Evolutionary conservation across 2,113 vertebrate genomes (phyloP).

Genomic region (Sisor rabdophorus): DNA sequence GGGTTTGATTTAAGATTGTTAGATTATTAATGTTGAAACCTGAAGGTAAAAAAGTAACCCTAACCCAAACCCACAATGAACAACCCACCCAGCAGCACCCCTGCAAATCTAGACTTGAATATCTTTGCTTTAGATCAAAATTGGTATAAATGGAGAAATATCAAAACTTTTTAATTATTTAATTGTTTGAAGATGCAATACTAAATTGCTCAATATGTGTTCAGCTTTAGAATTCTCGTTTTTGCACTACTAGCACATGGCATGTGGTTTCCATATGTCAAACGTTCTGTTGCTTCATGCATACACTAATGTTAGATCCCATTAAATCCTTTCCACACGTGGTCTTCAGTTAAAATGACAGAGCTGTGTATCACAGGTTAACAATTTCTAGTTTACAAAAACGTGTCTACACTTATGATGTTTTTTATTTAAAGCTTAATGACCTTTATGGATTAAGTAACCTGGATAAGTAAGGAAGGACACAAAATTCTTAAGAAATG

Average conservation of each 20-base stretch:
- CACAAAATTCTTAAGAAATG: conserved; percentile 3
- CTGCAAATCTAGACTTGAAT: too few species aligned
- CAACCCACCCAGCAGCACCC: too few species aligned
- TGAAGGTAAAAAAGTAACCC: too few species aligned
- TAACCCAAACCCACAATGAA: too few species aligned
- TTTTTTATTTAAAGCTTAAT: neutral
- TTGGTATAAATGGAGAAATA: neutral
- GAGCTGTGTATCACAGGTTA: conserved; percentile 43
- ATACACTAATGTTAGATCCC: conserved; percentile 34
- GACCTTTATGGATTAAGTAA: neutral
- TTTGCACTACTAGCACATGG: neutral
- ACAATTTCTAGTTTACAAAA: conserved; percentile 7
- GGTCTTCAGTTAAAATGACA: conserved; percentile 40
- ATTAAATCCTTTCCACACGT: conserved; percentile 55
- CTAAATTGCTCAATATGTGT: neutral
- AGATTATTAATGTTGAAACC: too few species aligned
- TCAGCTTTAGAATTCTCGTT: neutral
- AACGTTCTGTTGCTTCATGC: conserved; percentile 28
- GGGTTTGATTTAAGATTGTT: too few species aligned
- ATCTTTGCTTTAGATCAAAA: neutral
- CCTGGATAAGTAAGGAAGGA: neutral
- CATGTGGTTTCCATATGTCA: conserved; percentile 35
- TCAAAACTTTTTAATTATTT: neutral
- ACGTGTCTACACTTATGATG: neutral
- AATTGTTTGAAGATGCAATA: too few species aligned